These are phyloP conservation scores for Plectrocnemia conspersa DNA, from an alignment of 1,140 invertebrate genomes.

Conservation along the genomic window DNA sequence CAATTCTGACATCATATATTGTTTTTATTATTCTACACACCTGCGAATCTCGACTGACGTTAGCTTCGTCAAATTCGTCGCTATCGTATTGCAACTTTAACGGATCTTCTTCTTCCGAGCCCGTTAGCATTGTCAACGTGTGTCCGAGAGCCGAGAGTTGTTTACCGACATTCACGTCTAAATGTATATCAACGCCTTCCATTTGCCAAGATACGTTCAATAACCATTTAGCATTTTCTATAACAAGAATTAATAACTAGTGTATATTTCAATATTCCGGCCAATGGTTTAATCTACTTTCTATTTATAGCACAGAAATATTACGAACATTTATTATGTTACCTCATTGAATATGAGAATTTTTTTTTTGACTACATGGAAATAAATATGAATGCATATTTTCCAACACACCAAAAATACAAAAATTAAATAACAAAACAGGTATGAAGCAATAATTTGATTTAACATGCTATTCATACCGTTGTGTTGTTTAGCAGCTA, in stretches of 20 bases:
- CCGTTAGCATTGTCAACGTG: conserved; percentile 90
- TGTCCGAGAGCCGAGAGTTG: conserved; percentile 89
- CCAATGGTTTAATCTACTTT: too few species aligned
- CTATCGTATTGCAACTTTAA: conserved; percentile 69
- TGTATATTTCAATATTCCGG: too few species aligned
- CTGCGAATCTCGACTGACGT: conserved; percentile 55
- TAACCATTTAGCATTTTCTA: conserved; percentile 96
- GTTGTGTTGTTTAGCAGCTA: conserved; percentile 66
- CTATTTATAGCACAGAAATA: too few species aligned
- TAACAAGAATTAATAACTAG: conserved; percentile 19
- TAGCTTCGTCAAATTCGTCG: conserved; percentile 69
- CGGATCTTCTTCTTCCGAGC: conserved; percentile 77
- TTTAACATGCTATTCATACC: conserved; percentile 43
- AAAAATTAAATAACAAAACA: background rate
- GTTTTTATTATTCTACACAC: conserved; percentile 32
- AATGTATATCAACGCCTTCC: conserved; percentile 96
- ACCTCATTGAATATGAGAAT: too few species aligned
- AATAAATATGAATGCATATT: too few species aligned
- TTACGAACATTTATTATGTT: too few species aligned
- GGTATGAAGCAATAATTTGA: conserved; percentile 2
- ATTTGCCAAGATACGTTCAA: conserved; percentile 98
- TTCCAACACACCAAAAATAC: too few species aligned
- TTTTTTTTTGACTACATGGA: too few species aligned
- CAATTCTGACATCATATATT: background rate
- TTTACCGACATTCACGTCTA: conserved; percentile 94